These are phyloP conservation scores for Notothenia rossii DNA, from an alignment of 2,113 vertebrate species.

Conservation along the genomic window DNA sequence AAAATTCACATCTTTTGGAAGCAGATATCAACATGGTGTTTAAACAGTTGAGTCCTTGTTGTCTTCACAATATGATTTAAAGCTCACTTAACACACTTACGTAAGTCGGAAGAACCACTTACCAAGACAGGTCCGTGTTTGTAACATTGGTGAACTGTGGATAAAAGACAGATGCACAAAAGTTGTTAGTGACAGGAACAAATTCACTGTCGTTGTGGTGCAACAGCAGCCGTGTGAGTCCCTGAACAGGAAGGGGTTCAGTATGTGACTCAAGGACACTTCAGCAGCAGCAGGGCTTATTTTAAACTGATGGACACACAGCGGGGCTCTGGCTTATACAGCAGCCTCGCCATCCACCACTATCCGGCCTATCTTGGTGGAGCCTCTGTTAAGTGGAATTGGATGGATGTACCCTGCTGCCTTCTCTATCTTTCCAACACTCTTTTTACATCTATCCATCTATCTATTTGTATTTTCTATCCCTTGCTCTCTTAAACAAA, in stretches of 20 bases:
- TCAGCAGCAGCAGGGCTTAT: conserved; percentile 58
- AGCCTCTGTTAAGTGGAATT: conserved; percentile 42
- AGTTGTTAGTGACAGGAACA: conserved; percentile 37
- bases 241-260: conserved; percentile 56
- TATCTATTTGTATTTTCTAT: conserved; percentile 4
- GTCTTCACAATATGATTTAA: too few species aligned
- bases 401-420: conserved; percentile 43
- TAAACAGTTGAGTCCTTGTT: too few species aligned
- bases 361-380: conserved; percentile 42
- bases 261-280: conserved; percentile 58
- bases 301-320: conserved; percentile 67
- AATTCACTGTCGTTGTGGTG: conserved; percentile 22
- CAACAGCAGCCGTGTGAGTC: conserved; percentile 53
- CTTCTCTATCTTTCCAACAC: conserved; percentile 12
- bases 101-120: too few species aligned
- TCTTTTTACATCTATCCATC: background rate
- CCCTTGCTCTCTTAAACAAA: conserved; percentile 15
- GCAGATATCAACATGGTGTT: too few species aligned
- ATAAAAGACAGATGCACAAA: conserved; percentile 33
- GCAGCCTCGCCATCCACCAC: conserved; percentile 28
- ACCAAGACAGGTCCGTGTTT: background rate
- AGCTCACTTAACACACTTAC: too few species aligned
- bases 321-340: conserved; percentile 33
- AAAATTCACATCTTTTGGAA: too few species aligned
- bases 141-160: background rate